Base-by-base conservation (phyloP, 2,797 vertebrate genomes). In the Acridotheres tristis region DNA sequence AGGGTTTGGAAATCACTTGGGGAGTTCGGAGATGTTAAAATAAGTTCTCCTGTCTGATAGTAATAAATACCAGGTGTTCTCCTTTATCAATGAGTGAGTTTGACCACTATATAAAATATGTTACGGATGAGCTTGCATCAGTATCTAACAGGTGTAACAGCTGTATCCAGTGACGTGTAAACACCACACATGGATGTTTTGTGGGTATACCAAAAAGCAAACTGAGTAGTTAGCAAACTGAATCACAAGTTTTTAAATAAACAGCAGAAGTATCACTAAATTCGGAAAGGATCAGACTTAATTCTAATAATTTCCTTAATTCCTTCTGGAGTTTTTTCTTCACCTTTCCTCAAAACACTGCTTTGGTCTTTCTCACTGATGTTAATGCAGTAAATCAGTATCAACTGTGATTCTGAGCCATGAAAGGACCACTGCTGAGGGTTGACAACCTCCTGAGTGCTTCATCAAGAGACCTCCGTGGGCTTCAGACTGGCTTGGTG, bases 1-100 rank as follows among this genome's bases (percentile, higher is more conserved):
- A 43, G 1, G 3, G 26, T 17, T 23, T 40, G 30, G 20, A 1
- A 9, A 3, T 21, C 59, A 29, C 20, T 0, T 0, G 5, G 3
- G 5, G 8, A 0, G 1, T 5, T 51, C 16, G 16, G 25, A 8
- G 73, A 36, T 4, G 7, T 40, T 30, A 74, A 72, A 89, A 4
- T 32, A 10, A 62, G 6, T 91, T 85, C 65, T 57, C 3, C n/a
- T 79, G 43, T 18, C 26, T 94, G 26, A 40, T 69, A 30, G 26
- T 66, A 62, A 40, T 72, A 69, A 51, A 22, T 51, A 57, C 8
- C 15, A 22, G 45, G 19, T 55, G 12, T 47, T 76, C 62, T 29
- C 12, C 11, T 9, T 73, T 73, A 8, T 53, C 19, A 53, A 42
- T 19, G 8, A 17, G 12, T 63, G 21, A 23, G 67, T 32, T 69